phyloP scores from a whole-genome alignment of 2,888 invertebrate genomes.

The Syrphus vitripennis region DNA sequence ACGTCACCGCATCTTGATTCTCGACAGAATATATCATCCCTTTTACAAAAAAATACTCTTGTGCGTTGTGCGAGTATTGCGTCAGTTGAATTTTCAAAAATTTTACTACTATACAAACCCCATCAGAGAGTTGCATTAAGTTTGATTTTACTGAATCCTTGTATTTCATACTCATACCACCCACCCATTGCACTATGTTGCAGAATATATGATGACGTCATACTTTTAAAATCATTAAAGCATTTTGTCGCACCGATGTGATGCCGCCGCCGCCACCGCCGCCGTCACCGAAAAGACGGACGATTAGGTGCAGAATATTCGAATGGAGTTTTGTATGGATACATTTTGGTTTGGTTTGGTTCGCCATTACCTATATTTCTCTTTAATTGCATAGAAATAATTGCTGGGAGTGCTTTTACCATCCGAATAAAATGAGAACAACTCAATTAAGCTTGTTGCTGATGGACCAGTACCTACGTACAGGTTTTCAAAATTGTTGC shows the following conservation, averaged over 20 bases:
- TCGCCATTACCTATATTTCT: background rate
- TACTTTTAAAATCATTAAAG: background rate
- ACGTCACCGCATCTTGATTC: conserved; percentile 39
- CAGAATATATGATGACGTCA: conserved; percentile 60
- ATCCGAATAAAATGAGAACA: conserved; percentile 47
- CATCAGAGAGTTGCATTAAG: conserved; percentile 5
- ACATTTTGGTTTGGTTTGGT: conserved; percentile 2
- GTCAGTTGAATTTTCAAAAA: conserved; percentile 28
- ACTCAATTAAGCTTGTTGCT: conserved; percentile 63
- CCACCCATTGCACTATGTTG: conserved; percentile 16
- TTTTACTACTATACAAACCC: background rate
- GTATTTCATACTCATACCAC: background rate
- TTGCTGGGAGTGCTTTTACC: conserved; percentile 17
- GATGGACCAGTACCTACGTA: background rate
- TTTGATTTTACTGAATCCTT: background rate
- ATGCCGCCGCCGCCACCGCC: too few relatives aligned
- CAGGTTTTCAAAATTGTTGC: conserved; percentile 32
- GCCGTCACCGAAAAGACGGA: too few relatives aligned
- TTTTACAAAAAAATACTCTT: too few relatives aligned
- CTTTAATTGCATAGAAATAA: conserved; percentile 23
- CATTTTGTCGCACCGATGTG: background rate
- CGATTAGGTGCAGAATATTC: conserved; percentile 15
- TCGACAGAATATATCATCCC: conserved; percentile 42
- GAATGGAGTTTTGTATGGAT: conserved; percentile 22
- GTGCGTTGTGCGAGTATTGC: conserved; percentile 31